phyloP scores from a whole-genome alignment of 2,113 vertebrate species.

The Pyxicephalus adspersus region DNA sequence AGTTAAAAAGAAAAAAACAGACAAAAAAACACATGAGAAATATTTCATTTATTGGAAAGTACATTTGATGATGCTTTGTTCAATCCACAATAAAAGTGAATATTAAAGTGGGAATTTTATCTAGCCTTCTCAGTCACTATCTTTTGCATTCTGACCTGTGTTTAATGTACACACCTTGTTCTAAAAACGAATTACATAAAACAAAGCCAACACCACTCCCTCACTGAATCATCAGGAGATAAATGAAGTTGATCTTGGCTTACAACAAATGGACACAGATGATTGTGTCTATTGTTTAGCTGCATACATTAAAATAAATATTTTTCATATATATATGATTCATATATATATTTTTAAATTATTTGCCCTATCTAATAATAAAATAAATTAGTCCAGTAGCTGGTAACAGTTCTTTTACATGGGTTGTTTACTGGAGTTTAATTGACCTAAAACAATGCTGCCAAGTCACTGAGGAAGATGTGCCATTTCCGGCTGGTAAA shows the following conservation, averaged over 20 bases:
- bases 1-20: background rate
- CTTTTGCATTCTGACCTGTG: background rate
- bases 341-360: too few relatives aligned
- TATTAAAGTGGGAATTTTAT: background rate
- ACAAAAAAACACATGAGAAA: background rate
- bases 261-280: background rate
- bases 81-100: background rate
- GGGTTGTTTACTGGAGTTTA: background rate
- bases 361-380: background rate
- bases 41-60: slow-evolving; percentile 22
- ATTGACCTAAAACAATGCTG: background rate
- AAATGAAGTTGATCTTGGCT: background rate
- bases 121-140: background rate
- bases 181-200: background rate
- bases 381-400: background rate
- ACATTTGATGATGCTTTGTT: background rate
- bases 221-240: slow-evolving; percentile 26
- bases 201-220: background rate
- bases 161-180: background rate
- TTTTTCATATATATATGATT: too few relatives aligned
- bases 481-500: too few relatives aligned
- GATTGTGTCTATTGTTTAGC: background rate
- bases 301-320: background rate
- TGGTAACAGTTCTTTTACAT: background rate
- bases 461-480: background rate